Percentiles rank a stretch among this genome's conserved stretches.
These are phyloP conservation scores for Strix aluco DNA, from an alignment of 2,113 vertebrate genomes.

Conservation along the genomic window DNA sequence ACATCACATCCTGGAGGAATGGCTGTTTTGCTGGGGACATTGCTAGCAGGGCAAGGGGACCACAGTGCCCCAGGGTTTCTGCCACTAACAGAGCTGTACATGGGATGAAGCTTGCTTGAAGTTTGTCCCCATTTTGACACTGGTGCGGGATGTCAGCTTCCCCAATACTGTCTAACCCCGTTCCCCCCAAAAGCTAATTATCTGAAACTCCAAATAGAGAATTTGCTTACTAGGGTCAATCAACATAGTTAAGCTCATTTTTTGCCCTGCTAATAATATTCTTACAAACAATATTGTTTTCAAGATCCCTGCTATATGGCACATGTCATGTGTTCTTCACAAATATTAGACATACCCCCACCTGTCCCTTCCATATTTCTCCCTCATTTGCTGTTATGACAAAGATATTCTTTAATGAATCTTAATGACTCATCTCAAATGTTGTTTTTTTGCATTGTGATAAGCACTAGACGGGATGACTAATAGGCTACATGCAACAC, in stretches of 20 bases:
- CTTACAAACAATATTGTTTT: neutral
- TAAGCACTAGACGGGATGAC: constrained; percentile 38
- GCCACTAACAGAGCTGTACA: neutral
- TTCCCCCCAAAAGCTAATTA: neutral
- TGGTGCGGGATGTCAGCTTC: neutral
- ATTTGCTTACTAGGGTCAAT: neutral
- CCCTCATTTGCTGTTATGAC: constrained; percentile 26
- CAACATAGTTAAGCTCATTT: neutral
- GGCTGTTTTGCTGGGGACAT: neutral
- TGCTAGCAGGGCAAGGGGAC: neutral
- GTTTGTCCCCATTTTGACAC: neutral
- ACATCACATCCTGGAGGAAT: neutral
- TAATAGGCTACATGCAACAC: constrained; percentile 53
- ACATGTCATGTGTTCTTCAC: neutral
- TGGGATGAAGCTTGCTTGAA: too few species aligned
- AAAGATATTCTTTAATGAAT: constrained; percentile 46
- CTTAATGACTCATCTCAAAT: constrained; percentile 48
- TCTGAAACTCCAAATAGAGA: neutral
- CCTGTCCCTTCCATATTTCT: neutral
- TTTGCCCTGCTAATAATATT: neutral
- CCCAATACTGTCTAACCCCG: neutral
- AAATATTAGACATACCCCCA: neutral
- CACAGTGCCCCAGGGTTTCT: neutral
- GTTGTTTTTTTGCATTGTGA: constrained; percentile 46
- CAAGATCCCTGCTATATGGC: neutral